Evolutionary conservation across 2,113 vertebrate species (phyloP).

Genomic region (Pachyramphus minor): DNA sequence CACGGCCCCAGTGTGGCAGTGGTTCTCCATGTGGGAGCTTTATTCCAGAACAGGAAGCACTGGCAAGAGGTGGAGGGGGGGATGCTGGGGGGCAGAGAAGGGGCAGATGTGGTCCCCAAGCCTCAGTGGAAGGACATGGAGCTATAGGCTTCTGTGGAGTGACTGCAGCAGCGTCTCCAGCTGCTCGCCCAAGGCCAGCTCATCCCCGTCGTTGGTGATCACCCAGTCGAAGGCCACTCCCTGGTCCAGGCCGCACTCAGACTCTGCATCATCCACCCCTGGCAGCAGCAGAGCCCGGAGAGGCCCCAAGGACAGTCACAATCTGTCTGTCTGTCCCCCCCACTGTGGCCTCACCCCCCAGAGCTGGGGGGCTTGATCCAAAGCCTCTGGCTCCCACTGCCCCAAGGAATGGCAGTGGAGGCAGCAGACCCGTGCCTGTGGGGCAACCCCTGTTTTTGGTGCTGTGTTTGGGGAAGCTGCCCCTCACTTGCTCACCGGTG

Average conservation of each 20-base stretch:
- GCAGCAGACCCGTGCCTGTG: rapidly evolving
- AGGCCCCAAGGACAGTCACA: background rate
- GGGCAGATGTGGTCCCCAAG: rapidly evolving
- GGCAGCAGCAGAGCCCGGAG: background rate
- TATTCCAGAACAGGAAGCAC: background rate
- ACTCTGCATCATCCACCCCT: constrained; percentile 83
- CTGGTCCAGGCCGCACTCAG: constrained; percentile 88
- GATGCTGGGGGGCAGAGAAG: background rate
- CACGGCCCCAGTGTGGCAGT: rapidly evolving
- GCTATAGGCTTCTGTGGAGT: constrained; percentile 28
- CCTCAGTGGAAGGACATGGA: background rate
- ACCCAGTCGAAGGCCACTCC: constrained; percentile 81
- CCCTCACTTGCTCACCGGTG: constrained; percentile 60
- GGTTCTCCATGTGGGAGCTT: background rate
- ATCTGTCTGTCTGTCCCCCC: background rate
- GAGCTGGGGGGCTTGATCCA: background rate
- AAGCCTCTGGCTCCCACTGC: background rate
- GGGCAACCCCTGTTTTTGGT: background rate
- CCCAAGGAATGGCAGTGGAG: rapidly evolving
- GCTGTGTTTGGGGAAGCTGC: rapidly evolving
- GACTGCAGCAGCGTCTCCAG: constrained; percentile 71
- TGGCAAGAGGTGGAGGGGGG: background rate
- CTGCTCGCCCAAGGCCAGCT: constrained; percentile 71
- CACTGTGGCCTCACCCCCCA: background rate
- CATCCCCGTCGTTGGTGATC: constrained; percentile 77